Conservation (phyloP, 37 sponge, comb jelly and placozoan genomes). For the Agelas oroides region DNA sequence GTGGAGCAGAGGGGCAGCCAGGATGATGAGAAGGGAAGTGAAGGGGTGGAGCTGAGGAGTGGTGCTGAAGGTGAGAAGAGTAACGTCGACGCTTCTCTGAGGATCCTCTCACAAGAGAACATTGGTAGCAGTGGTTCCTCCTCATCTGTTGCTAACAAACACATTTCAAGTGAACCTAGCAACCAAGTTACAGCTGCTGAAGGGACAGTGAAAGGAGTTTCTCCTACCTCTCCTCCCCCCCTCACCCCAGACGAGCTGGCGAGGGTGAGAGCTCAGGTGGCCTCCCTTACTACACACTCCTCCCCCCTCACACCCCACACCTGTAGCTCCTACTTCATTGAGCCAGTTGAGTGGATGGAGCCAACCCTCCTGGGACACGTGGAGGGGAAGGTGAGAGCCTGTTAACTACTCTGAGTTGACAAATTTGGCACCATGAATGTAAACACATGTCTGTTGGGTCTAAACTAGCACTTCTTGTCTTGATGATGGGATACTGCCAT, state of each 20-base stretch:
- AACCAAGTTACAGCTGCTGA: not conserved
- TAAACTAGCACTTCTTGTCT: too few species aligned
- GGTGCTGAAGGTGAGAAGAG: too few species aligned
- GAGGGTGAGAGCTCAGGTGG: not conserved
- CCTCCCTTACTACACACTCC: not conserved
- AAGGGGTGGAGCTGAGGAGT: too few species aligned
- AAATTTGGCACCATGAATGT: too few species aligned
- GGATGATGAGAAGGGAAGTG: too few species aligned
- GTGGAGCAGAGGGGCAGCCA: not conserved
- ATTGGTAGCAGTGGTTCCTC: too few species aligned
- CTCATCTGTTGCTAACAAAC: too few species aligned
- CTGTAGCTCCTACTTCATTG: constrained; percentile 81
- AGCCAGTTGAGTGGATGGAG: constrained; percentile 75
- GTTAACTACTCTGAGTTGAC: not conserved
- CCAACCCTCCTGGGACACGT: constrained; percentile 43
- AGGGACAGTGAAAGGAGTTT: not conserved
- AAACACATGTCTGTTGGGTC: constrained; percentile 56
- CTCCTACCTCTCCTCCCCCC: not conserved
- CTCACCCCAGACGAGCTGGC: not conserved
- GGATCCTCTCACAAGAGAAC: too few species aligned
- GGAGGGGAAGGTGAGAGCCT: constrained; percentile 62
- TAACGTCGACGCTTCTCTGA: too few species aligned
- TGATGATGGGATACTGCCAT: too few species aligned
- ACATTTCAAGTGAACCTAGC: too few species aligned
- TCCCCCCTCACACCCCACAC: too few species aligned